Percentiles rank a stretch among this genome's conserved stretches.
Evolutionary conservation across 1,140 invertebrate species (phyloP).

Genomic region (Nephotettix cincticeps): DNA sequence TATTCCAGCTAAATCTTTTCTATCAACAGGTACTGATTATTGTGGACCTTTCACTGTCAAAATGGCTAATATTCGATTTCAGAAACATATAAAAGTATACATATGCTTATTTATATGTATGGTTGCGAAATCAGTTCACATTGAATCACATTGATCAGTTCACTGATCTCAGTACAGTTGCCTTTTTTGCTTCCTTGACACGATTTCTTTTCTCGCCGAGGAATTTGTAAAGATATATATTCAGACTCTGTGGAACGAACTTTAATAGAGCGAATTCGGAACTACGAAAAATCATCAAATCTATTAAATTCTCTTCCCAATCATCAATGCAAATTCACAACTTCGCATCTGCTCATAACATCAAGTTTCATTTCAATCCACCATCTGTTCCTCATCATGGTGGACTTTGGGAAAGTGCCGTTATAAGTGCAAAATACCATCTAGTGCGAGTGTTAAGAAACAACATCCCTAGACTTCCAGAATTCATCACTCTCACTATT

Average conservation of each 20-base stretch:
- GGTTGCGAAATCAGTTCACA: too few relatives aligned
- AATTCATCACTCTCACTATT: conserved; percentile 3
- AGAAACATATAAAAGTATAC: too few relatives aligned
- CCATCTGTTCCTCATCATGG: not conserved
- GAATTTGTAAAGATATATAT: not conserved
- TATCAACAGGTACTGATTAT: not conserved
- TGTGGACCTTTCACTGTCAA: too few relatives aligned
- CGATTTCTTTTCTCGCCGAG: not conserved
- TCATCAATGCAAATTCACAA: too few relatives aligned
- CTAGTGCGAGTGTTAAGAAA: not conserved
- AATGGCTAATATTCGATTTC: too few relatives aligned
- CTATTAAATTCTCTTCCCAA: not conserved
- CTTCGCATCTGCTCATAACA: too few relatives aligned
- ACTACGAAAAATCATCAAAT: not conserved
- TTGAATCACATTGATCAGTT: too few relatives aligned
- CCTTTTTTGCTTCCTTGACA: not conserved
- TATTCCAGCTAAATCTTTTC: not conserved
- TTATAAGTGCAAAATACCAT: not conserved
- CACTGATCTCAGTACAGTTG: not conserved
- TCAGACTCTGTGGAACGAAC: not conserved
- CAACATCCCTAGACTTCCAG: not conserved
- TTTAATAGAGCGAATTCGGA: not conserved
- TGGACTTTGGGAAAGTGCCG: not conserved
- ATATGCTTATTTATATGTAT: too few relatives aligned
- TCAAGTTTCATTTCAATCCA: too few relatives aligned